phyloP scores from a whole-genome alignment of 2,888 invertebrate genomes.

The Platycheirus rosarum region DNA sequence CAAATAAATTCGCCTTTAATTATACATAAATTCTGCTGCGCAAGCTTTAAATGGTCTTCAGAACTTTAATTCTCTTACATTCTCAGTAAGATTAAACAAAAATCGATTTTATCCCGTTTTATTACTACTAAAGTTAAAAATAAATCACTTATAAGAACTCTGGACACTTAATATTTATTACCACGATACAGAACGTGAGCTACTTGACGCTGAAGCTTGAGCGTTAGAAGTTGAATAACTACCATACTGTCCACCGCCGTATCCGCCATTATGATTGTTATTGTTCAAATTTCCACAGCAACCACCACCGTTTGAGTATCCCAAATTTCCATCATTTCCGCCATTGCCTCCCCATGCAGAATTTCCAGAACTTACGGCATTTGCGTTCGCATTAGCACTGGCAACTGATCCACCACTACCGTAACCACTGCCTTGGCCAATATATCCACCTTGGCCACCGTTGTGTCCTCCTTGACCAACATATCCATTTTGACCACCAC shows the following conservation, averaged over 20 bases:
- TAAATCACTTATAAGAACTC: neutral
- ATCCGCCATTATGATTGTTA: neutral
- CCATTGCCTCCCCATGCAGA: slow-evolving; percentile 44
- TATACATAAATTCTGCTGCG: no score
- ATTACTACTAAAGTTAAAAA: neutral
- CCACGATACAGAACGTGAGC: slow-evolving; percentile 55
- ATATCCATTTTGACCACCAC: slow-evolving; percentile 16
- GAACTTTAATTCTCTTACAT: no score
- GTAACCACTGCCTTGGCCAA: neutral
- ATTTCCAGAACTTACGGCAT: slow-evolving; percentile 27
- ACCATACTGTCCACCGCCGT: slow-evolving; percentile 5
- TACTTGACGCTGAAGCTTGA: slow-evolving; percentile 62
- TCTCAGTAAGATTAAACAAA: no score
- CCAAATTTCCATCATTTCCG: slow-evolving; percentile 41
- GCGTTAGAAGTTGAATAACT: slow-evolving; percentile 33
- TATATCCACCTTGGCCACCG: slow-evolving; percentile 14
- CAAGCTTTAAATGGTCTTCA: no score
- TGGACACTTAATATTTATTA: slow-evolving; percentile 12
- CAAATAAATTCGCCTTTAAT: no score
- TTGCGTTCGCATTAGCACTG: slow-evolving; percentile 36
- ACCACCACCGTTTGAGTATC: slow-evolving; percentile 30
- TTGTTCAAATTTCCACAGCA: slow-evolving; percentile 24
- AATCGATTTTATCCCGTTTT: neutral
- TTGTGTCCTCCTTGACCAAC: slow-evolving; percentile 22
- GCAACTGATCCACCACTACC: neutral